These are phyloP conservation scores for Monoplex corrugatus DNA, from an alignment of 2,888 invertebrate genomes.

Conservation along the genomic window DNA sequence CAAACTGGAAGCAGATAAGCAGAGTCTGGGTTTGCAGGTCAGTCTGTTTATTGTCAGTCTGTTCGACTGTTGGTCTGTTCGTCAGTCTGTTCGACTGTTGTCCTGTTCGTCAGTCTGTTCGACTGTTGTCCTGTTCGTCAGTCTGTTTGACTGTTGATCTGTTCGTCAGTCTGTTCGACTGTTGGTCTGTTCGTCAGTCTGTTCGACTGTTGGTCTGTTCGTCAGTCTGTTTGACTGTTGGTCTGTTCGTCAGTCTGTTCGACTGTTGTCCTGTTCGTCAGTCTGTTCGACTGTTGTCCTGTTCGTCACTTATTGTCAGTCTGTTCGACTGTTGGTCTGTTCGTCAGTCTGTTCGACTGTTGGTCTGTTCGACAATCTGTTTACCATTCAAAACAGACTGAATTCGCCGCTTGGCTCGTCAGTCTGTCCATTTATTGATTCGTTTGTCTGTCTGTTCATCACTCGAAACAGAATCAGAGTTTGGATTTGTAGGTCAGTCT, in stretches of 20 bases:
- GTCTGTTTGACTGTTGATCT: neutral
- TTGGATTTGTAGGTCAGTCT: neutral
- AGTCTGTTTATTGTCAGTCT: conserved; percentile 85
- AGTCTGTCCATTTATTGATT: neutral
- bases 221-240: neutral
- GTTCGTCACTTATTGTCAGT: neutral
- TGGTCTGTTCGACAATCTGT: neutral
- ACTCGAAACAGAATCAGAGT: too few species aligned
- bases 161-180: neutral
- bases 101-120: neutral
- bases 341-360: neutral
- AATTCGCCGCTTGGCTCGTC: neutral
- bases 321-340: neutral
- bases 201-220: neutral
- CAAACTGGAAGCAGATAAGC: conserved; percentile 93
- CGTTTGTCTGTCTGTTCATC: neutral
- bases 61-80: neutral
- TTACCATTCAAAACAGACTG: too few species aligned
- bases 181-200: neutral
- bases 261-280: neutral
- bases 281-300: too few species aligned
- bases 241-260: neutral
- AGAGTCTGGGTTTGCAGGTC: conserved; percentile 86
- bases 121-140: neutral
- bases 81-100: neutral